These are phyloP conservation scores for Heliconius cydno DNA, from an alignment of 2,888 invertebrate species.

Conservation along the genomic window DNA sequence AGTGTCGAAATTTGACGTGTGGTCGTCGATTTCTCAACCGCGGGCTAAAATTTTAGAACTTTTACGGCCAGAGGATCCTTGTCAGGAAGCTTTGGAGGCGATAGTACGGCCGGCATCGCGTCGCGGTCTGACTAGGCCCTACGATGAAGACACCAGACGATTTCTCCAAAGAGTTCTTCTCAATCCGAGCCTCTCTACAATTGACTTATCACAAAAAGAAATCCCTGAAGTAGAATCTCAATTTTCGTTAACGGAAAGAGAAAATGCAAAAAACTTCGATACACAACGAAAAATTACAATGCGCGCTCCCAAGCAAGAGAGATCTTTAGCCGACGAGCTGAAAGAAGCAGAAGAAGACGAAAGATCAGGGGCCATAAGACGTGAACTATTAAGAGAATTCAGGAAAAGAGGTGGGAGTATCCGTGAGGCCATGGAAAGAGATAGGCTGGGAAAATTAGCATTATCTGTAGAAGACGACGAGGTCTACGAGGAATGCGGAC, in stretches of 20 bases:
- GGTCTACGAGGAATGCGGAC: conserved; percentile 57
- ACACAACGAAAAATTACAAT: conserved; percentile 40
- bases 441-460: conserved; percentile 72
- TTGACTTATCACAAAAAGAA: conserved; percentile 49
- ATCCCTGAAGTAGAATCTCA: conserved; percentile 57
- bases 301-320: conserved; percentile 52
- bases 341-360: conserved; percentile 72
- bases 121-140: conserved; percentile 67
- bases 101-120: conserved; percentile 74
- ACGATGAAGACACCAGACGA: conserved; percentile 73
- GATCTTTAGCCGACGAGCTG: conserved; percentile 74
- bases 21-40: conserved; percentile 66
- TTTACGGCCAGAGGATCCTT: conserved; percentile 71
- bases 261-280: conserved; percentile 21
- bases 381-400: conserved; percentile 61
- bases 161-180: conserved; percentile 72
- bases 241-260: conserved; percentile 41
- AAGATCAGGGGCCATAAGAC: conserved; percentile 54
- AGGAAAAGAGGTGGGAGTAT: conserved; percentile 59
- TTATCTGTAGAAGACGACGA: conserved; percentile 77
- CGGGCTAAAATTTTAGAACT: conserved; percentile 72
- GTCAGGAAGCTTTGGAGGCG: conserved; percentile 71
- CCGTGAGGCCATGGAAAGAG: conserved; percentile 69
- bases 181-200: conserved; percentile 61
- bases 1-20: conserved; percentile 70